phyloP scores from a whole-genome alignment of 2,797 vertebrate species.

The Gymnothorax javanicus region DNA sequence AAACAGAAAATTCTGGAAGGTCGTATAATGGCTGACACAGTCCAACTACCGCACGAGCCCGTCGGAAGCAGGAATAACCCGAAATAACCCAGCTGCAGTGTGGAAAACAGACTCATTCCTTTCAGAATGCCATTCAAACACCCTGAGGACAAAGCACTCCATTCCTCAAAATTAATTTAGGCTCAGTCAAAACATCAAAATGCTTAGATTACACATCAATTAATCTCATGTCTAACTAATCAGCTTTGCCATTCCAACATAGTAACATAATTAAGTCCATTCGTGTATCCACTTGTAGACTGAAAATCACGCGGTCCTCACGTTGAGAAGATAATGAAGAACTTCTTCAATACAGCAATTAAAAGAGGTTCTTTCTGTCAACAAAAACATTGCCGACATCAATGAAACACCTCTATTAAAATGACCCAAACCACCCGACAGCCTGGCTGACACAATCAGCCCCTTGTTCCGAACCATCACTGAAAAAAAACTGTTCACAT shows the following conservation, averaged over 20 bases:
- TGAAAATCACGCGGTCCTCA: not conserved
- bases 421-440: not conserved
- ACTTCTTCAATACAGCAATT: slow-evolving; percentile 1
- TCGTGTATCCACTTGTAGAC: not conserved
- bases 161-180: no score
- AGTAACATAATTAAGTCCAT: not conserved
- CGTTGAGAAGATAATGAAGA: not conserved
- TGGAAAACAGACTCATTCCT: not conserved
- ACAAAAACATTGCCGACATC: not conserved
- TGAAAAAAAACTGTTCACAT: not conserved
- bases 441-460: not conserved
- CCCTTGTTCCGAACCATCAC: not conserved
- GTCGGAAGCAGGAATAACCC: not conserved
- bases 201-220: no score
- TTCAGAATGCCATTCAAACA: not conserved
- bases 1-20: not conserved
- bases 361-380: not conserved
- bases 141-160: no score
- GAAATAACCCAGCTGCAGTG: not conserved
- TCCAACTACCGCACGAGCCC: not conserved
- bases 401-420: not conserved
- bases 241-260: not conserved
- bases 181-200: no score
- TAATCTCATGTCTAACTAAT: not conserved
- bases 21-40: not conserved